phyloP scores from a whole-genome alignment of 2,797 vertebrate species.

The Macropodus opercularis region DNA sequence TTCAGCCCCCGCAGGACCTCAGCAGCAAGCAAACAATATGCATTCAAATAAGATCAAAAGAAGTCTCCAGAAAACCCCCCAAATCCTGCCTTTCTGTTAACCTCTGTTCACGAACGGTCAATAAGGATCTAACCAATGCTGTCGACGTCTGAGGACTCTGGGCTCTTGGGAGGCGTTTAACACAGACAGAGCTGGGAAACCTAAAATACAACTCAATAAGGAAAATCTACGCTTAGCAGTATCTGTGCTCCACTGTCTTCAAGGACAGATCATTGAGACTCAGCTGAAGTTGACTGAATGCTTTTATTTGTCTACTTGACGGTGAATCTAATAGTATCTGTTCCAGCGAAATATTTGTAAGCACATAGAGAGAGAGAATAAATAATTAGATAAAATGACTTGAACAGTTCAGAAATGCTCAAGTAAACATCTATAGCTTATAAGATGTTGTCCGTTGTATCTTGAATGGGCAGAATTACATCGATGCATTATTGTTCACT shows the following conservation, averaged over 20 bases:
- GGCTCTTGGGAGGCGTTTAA: slow-evolving; percentile 26
- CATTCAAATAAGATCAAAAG: slow-evolving; percentile 50
- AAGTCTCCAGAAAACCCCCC: slow-evolving; percentile 33
- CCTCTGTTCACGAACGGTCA: slow-evolving; percentile 42
- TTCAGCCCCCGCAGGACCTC: slow-evolving; percentile 27
- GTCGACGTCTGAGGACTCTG: slow-evolving; percentile 27
- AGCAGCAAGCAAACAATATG: slow-evolving; percentile 35
- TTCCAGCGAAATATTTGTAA: slow-evolving; percentile 14
- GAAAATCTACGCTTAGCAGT: slow-evolving; percentile 34
- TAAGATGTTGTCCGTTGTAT: background rate
- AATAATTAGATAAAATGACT: background rate
- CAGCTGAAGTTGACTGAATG: slow-evolving; percentile 24
- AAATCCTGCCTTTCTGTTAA: slow-evolving; percentile 37
- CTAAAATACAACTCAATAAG: slow-evolving; percentile 47
- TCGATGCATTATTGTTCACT: slow-evolving; percentile 1
- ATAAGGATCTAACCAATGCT: slow-evolving; percentile 19
- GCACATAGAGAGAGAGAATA: slow-evolving; percentile 1
- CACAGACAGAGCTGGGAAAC: slow-evolving; percentile 29
- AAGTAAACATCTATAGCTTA: too few species aligned
- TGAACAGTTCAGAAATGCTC: background rate
- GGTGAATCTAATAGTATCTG: slow-evolving; percentile 20
- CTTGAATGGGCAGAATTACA: background rate
- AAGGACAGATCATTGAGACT: slow-evolving; percentile 44
- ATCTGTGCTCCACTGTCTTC: slow-evolving; percentile 39
- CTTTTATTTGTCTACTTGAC: slow-evolving; percentile 12